Evolutionary conservation across 2,888 invertebrate genomes (phyloP), one percentile per base, ranked within the genome.

Genomic region (Euclidia mi): DNA sequence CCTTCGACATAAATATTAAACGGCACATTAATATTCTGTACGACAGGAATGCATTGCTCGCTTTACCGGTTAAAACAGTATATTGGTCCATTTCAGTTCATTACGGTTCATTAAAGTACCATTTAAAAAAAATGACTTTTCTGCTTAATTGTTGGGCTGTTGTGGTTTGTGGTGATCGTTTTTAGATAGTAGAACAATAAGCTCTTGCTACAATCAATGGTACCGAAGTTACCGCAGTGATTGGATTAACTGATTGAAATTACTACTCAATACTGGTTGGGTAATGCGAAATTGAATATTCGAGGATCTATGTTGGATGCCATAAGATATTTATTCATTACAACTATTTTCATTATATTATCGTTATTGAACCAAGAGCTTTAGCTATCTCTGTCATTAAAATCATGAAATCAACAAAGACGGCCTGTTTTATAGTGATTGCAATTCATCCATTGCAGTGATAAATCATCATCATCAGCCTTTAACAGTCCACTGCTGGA

Each of bases 1-100:
- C 84, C 83, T 84, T 84, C 91, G 88, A 87, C 93, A 93, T 94
- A 94, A 94, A 94, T 94, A 94, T 94, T 93, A 91, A 94, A 91
- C 91, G 90, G 87, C 75, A 79, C 93, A 94, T 94, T 94, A 94
- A 94, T 94, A 94, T 94, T 93, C 94, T 83, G 86, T 82, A 85
- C 88, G 91, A 87, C 90, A 90, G 90, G 88, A 89, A 91, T 91
- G 90, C 90, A 90, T 90, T 90, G 90, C 87, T 89, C 89, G 88
- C 82, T 90, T 88, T 85, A 89, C 86, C 84, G 82, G 84, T 78
- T 84, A 86, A 83, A 85, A 84, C 80, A 76, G 72, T 81, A 76
- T 80, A 81, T 77, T 79, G 78, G 78, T 76, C 75, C 77, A 79
- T 82, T 84, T 69, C 78, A 73, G 75, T 81, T 78, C 77, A 84